A percentile compares a stretch with the other conserved stretches of the same genome.
Evolutionary conservation across 2,113 vertebrate genomes (phyloP).

Genomic region (Tupaia chinensis): DNA sequence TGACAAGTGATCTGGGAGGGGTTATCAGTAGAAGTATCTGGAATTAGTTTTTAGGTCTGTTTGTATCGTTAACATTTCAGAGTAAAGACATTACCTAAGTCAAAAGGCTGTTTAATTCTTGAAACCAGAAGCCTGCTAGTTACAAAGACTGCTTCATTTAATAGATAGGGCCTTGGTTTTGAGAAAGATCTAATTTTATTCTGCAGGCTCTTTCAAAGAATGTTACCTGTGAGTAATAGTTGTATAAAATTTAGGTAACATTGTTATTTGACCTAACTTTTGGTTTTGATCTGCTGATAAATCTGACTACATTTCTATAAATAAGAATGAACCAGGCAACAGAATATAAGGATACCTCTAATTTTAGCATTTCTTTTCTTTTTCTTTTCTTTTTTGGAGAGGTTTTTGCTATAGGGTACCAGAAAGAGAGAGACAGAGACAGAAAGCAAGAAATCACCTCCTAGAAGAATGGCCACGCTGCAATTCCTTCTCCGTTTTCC

Average conservation of each 20-base stretch:
- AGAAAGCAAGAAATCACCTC: too few relatives aligned
- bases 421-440: too few relatives aligned
- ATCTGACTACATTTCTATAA: slow-evolving; percentile 45
- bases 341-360: background rate
- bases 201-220: background rate
- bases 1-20: slow-evolving; percentile 26
- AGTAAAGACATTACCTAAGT: slow-evolving; percentile 43
- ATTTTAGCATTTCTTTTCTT: background rate
- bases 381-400: too few relatives aligned
- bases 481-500: too few relatives aligned
- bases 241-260: slow-evolving; percentile 12
- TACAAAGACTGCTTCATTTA: slow-evolving; percentile 35
- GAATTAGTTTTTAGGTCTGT: slow-evolving; percentile 33
- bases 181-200: slow-evolving; percentile 44
- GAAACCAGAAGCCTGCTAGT: slow-evolving; percentile 23
- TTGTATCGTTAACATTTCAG: background rate
- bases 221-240: background rate
- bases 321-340: slow-evolving; percentile 4
- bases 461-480: too few relatives aligned
- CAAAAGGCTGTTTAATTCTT: slow-evolving; percentile 9
- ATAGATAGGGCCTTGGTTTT: background rate
- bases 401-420: too few relatives aligned
- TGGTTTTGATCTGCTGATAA: background rate
- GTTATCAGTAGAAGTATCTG: slow-evolving; percentile 16
- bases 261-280: slow-evolving; percentile 14